Evolutionary conservation across 2,888 invertebrate genomes (phyloP).

Genomic region (Cerastoderma edule): DNA sequence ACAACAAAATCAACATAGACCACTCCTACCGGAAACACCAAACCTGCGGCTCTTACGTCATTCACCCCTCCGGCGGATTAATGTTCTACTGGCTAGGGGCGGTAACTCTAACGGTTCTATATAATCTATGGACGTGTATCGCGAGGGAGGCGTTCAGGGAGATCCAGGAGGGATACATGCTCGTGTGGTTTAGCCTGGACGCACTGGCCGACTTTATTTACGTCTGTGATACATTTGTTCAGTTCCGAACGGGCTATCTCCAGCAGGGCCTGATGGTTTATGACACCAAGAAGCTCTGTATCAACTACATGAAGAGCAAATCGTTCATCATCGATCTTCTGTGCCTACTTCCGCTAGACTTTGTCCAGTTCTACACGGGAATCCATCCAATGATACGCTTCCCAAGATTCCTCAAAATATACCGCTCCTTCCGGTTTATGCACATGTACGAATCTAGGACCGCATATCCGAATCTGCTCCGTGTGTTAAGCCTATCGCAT

Average conservation of each 20-base stretch:
- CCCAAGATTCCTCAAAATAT: constrained; percentile 86
- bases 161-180: constrained; percentile 86
- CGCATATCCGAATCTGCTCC: constrained; percentile 97
- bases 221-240: constrained; percentile 94
- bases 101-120: constrained; percentile 94
- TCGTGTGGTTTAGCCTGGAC: constrained; percentile 86
- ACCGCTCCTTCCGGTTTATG: constrained; percentile 93
- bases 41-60: constrained; percentile 84
- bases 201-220: constrained; percentile 94
- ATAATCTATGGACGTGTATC: constrained; percentile 97
- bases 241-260: constrained; percentile 96
- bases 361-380: constrained; percentile 92
- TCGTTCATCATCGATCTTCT: constrained; percentile 93
- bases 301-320: constrained; percentile 93
- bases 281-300: constrained; percentile 94
- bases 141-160: constrained; percentile 97
- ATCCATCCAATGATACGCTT: constrained; percentile 90
- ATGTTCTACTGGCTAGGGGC: constrained; percentile 98
- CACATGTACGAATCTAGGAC: constrained; percentile 98
- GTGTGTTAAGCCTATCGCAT: constrained; percentile 97
- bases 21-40: constrained; percentile 28
- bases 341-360: constrained; percentile 93
- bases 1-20: constrained; percentile 5
- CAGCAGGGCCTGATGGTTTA: constrained; percentile 96
- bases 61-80: constrained; percentile 97